These are phyloP conservation scores for Tortrix viridana DNA, from an alignment of 2,888 invertebrate species.

Conservation along the genomic window DNA sequence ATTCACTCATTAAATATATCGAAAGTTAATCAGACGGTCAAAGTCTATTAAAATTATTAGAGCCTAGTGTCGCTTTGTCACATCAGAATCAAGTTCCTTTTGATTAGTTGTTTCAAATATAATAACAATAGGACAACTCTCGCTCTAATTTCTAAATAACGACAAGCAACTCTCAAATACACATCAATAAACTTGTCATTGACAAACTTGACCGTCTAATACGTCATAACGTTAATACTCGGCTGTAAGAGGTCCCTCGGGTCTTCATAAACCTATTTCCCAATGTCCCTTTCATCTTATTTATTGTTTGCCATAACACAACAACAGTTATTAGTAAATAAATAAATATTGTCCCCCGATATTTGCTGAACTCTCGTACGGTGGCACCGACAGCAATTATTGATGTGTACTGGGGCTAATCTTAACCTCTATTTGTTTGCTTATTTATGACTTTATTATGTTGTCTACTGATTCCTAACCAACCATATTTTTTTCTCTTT, in stretches of 20 bases:
- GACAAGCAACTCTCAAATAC: background rate
- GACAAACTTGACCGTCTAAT: constrained; percentile 34
- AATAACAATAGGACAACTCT: too few relatives aligned
- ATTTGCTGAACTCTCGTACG: constrained; percentile 68
- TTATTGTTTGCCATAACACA: constrained; percentile 73
- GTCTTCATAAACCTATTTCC: constrained; percentile 80
- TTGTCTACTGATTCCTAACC: constrained; percentile 28
- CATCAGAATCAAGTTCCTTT: too few relatives aligned
- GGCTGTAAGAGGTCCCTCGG: constrained; percentile 60
- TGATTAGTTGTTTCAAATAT: too few relatives aligned
- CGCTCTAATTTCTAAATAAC: background rate
- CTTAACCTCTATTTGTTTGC: constrained; percentile 63
- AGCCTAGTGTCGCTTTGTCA: too few relatives aligned
- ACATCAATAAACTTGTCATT: constrained; percentile 14
- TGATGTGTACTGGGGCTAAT: constrained; percentile 64
- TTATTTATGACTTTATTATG: constrained; percentile 45
- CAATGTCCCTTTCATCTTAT: constrained; percentile 76
- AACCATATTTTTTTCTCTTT: too few relatives aligned
- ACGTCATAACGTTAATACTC: constrained; percentile 35
- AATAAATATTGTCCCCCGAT: constrained; percentile 79
- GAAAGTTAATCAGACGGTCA: too few relatives aligned
- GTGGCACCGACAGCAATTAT: constrained; percentile 74
- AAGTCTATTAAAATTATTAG: too few relatives aligned
- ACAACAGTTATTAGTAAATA: constrained; percentile 79
- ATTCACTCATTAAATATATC: too few relatives aligned